Base-by-base conservation (phyloP, 1,140 invertebrate genomes). In the Drosophila navojoa region DNA sequence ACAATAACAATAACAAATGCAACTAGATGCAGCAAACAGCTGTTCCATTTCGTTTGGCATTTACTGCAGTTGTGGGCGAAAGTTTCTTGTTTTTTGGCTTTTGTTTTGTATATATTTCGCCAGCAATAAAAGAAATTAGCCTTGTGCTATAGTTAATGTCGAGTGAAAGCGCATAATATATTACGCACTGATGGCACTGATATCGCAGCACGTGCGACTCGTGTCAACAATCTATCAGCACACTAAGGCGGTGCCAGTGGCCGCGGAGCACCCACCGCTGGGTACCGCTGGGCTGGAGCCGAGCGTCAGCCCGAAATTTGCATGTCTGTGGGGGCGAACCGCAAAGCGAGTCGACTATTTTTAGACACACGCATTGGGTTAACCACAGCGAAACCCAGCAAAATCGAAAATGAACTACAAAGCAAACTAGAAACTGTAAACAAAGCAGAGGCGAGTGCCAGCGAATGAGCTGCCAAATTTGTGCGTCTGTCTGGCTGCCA, bases 21-120 rank as follows among this genome's bases (percentile, higher is more conserved):
- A 47, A 44, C 19, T 29, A 6, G 35, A 13, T 63, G 52, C 42
- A 58, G 38, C 55, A 63, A 81, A 79, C 82, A 89, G 82, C 79
- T 86, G 82, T 86, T 86, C 82, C 82, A 86, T 87, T 79, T 81
- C 68, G 82, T 68, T 87, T 79, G 76, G 50, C 81, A 79, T 74
- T 79, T 85, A 62, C 57, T 69, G 25, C 38, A 73, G 62, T 82
- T 70, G 82, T 87, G 72, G 82, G 82, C 82, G 82, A 86, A 87
- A 86, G 82, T 86, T 27, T 42, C 53, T 57, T 71, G 69, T 64
- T 55, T 77, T 62, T 69, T 29, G 27, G 40, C 42, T 58, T 71
- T 25, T 42, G 69, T 68, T 50, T 70, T 71, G 61, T 71, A 68
- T 76, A 16, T 53, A 54, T 71, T 72, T 64, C 38, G 45, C 32